phyloP scores from a whole-genome alignment of 2,888 invertebrate genomes.

The Arrhopalites spinosus region DNA sequence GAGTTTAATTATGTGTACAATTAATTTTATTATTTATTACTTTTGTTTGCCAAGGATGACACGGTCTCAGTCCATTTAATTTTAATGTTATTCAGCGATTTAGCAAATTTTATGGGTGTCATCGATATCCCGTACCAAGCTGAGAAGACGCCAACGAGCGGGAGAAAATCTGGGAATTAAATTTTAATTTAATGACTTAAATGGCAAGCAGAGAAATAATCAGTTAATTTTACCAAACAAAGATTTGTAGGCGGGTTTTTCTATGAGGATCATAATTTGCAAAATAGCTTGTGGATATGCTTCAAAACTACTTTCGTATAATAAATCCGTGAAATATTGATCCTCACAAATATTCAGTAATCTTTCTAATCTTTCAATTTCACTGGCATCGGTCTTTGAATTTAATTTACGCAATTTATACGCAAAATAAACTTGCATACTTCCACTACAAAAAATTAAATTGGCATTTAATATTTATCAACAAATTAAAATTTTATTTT shows the following conservation, averaged over 20 bases:
- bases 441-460: not conserved
- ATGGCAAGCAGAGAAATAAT: not conserved
- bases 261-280: slow-evolving; percentile 4
- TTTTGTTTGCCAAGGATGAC: slow-evolving; percentile 19
- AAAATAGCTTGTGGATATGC: slow-evolving; percentile 12
- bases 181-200: not conserved
- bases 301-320: slow-evolving; percentile 24
- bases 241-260: not conserved
- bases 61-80: not conserved
- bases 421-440: not conserved
- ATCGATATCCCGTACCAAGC: slow-evolving; percentile 23
- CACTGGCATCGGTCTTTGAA: not conserved
- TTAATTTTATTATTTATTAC: not conserved
- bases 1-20: not conserved
- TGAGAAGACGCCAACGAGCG: slow-evolving; percentile 1
- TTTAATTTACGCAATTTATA: not conserved
- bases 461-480: not conserved
- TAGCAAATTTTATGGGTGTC: slow-evolving; percentile 8
- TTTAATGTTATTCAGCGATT: slow-evolving; percentile 1
- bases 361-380: not conserved
- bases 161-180: slow-evolving; percentile 16
- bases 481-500: slow-evolving; percentile 12
- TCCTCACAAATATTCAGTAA: slow-evolving; percentile 18
- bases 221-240: not conserved
- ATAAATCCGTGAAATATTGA: slow-evolving; percentile 14